Evolutionary conservation across 2,797 vertebrate species (phyloP).

Genomic region (Tachyglossus aculeatus): DNA sequence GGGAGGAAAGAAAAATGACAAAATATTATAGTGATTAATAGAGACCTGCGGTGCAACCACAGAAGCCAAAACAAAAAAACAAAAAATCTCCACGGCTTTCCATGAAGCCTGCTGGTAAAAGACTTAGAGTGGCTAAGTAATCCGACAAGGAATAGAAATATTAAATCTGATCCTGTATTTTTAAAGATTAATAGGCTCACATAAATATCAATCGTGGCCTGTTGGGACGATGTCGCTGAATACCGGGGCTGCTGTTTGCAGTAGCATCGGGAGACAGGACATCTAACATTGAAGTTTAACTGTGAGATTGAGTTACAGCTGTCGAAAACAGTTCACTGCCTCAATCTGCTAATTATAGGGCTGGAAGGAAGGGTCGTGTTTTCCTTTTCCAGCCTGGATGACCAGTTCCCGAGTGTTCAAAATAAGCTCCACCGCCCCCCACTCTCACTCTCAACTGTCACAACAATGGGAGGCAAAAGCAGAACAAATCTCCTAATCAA

Average conservation of each 20-base stretch:
- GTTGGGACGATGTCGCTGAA: constrained; percentile 28
- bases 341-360: constrained; percentile 49
- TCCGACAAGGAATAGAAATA: constrained; percentile 59
- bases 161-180: constrained; percentile 57
- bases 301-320: constrained; percentile 1
- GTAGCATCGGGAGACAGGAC: background rate
- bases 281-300: constrained; percentile 10
- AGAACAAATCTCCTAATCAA: constrained; percentile 1
- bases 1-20: constrained; percentile 30
- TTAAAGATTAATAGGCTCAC: constrained; percentile 63
- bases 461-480: constrained; percentile 19
- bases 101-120: constrained; percentile 6
- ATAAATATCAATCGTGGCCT: constrained; percentile 57
- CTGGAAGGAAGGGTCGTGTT: constrained; percentile 23
- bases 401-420: constrained; percentile 39
- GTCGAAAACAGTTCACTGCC: constrained; percentile 6
- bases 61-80: constrained; percentile 9
- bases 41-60: constrained; percentile 8
- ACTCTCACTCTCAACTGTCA: background rate
- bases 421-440: constrained; percentile 8
- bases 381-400: constrained; percentile 17
- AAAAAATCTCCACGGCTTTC: constrained; percentile 26
- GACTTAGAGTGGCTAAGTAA: constrained; percentile 47
- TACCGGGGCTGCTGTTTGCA: constrained; percentile 28
- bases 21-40: constrained; percentile 28